Evolutionary conservation across 2,888 invertebrate genomes (phyloP).

Genomic region (Heteropelma amictum): DNA sequence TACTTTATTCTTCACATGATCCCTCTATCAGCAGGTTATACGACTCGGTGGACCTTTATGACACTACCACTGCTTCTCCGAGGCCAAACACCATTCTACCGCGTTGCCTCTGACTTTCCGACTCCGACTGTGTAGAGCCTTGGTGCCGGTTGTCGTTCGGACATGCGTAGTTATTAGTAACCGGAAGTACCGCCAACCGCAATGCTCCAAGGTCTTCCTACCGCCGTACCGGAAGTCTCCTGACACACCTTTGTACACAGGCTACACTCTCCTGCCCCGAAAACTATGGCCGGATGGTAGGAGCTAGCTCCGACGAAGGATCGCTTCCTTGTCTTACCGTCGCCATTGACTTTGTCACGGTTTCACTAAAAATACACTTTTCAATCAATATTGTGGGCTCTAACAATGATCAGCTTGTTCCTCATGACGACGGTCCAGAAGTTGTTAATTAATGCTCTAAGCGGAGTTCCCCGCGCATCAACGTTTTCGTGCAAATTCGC

Average conservation of each 20-base stretch:
- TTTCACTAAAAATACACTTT: background rate
- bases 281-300: no score
- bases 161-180: conserved; percentile 56
- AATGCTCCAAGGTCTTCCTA: conserved; percentile 36
- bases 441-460: no score
- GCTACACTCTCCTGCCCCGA: background rate
- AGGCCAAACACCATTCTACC: background rate
- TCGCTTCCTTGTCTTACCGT: background rate
- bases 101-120: background rate
- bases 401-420: background rate
- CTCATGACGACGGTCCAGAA: no score
- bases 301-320: no score
- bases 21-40: conserved; percentile 32
- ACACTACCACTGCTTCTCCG: background rate
- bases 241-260: conserved; percentile 2
- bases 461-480: no score
- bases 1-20: conserved; percentile 1
- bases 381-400: background rate
- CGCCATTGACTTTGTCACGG: background rate
- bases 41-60: conserved; percentile 14
- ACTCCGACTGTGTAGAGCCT: no score
- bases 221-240: conserved; percentile 16
- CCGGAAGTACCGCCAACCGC: conserved; percentile 53
- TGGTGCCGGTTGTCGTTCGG: conserved; percentile 49
- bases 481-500: no score